These are phyloP conservation scores for Nilaparvata lugens DNA, from an alignment of 1,140 invertebrate species.

Conservation along the genomic window DNA sequence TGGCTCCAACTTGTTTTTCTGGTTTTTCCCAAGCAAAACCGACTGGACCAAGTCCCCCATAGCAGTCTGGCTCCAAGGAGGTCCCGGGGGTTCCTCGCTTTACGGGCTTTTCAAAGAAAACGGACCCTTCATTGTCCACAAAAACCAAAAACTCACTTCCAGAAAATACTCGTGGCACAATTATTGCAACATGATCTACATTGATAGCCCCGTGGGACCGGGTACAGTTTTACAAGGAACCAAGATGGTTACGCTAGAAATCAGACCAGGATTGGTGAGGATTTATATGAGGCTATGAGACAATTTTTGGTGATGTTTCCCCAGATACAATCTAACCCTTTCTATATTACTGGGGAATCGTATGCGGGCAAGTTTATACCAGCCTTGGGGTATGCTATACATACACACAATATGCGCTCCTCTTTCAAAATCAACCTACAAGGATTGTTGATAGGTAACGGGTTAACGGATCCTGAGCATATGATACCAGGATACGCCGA, in stretches of 20 bases:
- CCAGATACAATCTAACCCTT: constrained; percentile 22
- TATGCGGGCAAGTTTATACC: constrained; percentile 49
- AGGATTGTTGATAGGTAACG: constrained; percentile 79
- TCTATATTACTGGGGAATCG: constrained; percentile 41
- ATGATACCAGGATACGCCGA: constrained; percentile 64
- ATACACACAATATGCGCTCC: constrained; percentile 43
- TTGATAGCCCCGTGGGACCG: constrained; percentile 84
- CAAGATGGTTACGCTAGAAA: constrained; percentile 15
- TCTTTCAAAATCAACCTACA: constrained; percentile 51
- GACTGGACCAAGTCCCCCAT: constrained; percentile 45
- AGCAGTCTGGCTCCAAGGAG: constrained; percentile 65
- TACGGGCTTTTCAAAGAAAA: constrained; percentile 65
- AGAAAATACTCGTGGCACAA: constrained; percentile 65
- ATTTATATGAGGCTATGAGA: constrained; percentile 51
- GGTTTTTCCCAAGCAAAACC: constrained; percentile 59
- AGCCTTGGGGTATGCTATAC: constrained; percentile 41
- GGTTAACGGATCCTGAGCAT: constrained; percentile 68
- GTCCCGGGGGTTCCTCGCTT: constrained; percentile 58
- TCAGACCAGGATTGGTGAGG: constrained; percentile 42
- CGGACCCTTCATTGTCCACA: constrained; percentile 15
- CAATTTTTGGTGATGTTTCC: constrained; percentile 62
- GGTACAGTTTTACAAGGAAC: constrained; percentile 59
- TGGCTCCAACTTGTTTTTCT: constrained; percentile 59
- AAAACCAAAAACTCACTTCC: constrained; percentile 33
- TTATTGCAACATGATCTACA: constrained; percentile 66